Percentiles rank a stretch among this genome's conserved stretches.
Conservation (phyloP, 2,797 vertebrate genomes). For the Danio jaintianensis region DNA sequence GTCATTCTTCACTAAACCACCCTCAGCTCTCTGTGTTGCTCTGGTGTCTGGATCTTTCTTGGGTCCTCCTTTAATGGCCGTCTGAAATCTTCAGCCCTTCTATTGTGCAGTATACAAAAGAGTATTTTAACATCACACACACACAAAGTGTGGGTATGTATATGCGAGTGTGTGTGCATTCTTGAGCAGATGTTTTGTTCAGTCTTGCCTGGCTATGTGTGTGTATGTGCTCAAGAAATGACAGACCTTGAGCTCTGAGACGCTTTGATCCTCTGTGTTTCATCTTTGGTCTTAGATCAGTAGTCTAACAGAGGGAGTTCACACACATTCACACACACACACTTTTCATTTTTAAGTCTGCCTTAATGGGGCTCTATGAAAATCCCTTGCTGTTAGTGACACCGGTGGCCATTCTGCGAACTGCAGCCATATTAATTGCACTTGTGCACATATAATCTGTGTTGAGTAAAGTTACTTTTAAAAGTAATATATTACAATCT, state of each 20-base stretch:
- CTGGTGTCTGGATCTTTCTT: not conserved
- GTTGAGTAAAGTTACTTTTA: too few relatives aligned
- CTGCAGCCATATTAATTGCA: too few relatives aligned
- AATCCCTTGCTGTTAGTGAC: too few relatives aligned
- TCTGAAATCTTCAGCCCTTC: not conserved
- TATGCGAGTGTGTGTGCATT: constrained; percentile 9
- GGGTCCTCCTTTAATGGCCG: not conserved
- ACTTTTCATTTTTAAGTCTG: not conserved
- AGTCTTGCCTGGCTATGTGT: not conserved
- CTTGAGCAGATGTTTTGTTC: constrained; percentile 23
- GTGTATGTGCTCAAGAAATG: not conserved
- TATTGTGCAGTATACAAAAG: not conserved
- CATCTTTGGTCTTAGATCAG: constrained; percentile 33
- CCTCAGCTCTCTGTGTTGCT: not conserved
- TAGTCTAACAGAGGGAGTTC: constrained; percentile 7
- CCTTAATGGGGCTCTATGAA: not conserved
- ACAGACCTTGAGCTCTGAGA: constrained; percentile 13
- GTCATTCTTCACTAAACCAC: not conserved
- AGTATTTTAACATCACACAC: not conserved
- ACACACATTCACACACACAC: not conserved
- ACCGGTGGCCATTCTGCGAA: too few relatives aligned
- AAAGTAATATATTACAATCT: too few relatives aligned
- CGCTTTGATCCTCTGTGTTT: constrained; percentile 32
- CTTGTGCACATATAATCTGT: too few relatives aligned
- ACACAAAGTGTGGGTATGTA: not conserved